Evolutionary conservation across 2,888 invertebrate genomes (phyloP).

Genomic region (Allolobophora icterica): DNA sequence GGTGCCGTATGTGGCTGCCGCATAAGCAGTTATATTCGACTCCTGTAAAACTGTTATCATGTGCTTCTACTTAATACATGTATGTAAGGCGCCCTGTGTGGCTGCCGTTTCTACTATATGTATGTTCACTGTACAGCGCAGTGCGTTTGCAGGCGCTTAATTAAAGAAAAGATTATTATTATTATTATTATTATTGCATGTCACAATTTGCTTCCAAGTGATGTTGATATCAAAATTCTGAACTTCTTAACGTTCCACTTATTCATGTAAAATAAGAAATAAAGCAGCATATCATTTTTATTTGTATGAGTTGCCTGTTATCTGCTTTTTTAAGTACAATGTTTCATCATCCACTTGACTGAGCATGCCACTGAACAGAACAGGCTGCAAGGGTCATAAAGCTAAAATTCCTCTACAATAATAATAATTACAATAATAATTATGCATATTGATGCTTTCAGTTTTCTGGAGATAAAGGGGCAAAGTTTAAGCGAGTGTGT

Average conservation of each 20-base stretch:
- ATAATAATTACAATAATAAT: background rate
- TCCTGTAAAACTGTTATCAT: too few species aligned
- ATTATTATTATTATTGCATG: too few species aligned
- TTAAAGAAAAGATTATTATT: too few species aligned
- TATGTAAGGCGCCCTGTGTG: too few species aligned
- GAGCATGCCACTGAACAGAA: background rate
- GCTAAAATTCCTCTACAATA: background rate
- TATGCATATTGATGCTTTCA: constrained; percentile 57
- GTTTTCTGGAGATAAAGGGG: constrained; percentile 82
- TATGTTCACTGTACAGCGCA: too few species aligned
- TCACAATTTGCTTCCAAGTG: background rate
- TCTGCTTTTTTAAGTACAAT: background rate
- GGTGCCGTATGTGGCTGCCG: too few species aligned
- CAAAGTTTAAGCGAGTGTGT: constrained; percentile 77
- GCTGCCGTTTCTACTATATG: too few species aligned
- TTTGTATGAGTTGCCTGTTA: background rate
- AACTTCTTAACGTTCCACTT: background rate
- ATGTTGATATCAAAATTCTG: background rate
- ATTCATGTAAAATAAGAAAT: background rate
- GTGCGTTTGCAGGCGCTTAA: too few species aligned
- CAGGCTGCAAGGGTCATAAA: background rate
- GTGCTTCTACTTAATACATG: too few species aligned
- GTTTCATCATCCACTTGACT: background rate
- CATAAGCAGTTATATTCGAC: too few species aligned
- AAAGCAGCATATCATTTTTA: background rate